Evolutionary conservation across 2,113 vertebrate genomes (phyloP), one percentile per base, ranked within the genome.

Genomic region (Benitochromis conjunctus): DNA sequence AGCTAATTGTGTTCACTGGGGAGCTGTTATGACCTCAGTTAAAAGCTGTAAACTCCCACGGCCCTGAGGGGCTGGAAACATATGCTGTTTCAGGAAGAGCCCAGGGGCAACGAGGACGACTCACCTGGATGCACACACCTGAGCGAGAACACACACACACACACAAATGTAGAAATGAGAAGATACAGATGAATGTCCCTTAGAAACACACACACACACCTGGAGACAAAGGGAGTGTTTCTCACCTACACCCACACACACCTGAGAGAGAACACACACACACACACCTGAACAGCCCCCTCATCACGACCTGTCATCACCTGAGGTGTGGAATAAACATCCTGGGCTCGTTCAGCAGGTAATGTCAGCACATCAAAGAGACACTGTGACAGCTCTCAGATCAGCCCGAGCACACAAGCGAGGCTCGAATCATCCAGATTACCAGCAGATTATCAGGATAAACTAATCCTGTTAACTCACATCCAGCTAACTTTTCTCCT

Each of bases 1-100:
- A 12, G 93, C 91, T 96, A 96, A 95, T 95, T 92, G 95, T 93
- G 90, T 88, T 91, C 95, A 93, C 95, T 87, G 81, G 94, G 94
- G 95, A 95, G 86, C 69, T 89, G 91, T 93, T 91, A 80, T 83
- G 85, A 92, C 82, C 82, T 93, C 85, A 86, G 92, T 92, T 94
- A 80, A 91, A 90, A 92, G 88, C 85, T 91, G 92, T 85, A 91
- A 94, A 90, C 83, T 88, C 92, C 89, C 88, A 13, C 69, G 76
- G 87, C 88, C 89, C 94, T 86, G 89, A 87, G 80, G 38, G 38
- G 91, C 80, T 81, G 89, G 93, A 94, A 94, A 94, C 89, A 90
- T 90, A 94, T 64, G 51, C 93, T 83, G 92, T 83, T 92, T 94
- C 96, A 96, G 96, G 96, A 96, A 96, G 94, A 94, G 95, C 96